Percentiles rank a stretch among this genome's conserved stretches.
Evolutionary conservation across 1,140 invertebrate genomes (phyloP).

Genomic region (Zaprionus inermis): DNA sequence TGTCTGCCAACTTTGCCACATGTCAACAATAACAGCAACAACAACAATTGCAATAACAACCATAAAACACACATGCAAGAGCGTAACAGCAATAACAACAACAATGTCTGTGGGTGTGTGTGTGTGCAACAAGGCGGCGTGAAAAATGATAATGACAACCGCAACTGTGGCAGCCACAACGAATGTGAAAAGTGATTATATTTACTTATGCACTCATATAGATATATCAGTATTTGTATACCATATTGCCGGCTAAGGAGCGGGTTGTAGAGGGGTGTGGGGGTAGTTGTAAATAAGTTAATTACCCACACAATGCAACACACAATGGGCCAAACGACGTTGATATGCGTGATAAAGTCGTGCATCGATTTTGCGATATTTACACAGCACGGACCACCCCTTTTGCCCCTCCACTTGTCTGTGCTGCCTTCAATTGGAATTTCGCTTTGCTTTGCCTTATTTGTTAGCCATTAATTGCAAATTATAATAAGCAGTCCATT

Average conservation of each 20-base stretch:
- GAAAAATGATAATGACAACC: slow-evolving; percentile 76
- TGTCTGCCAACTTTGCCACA: slow-evolving; percentile 21
- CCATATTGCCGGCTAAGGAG: slow-evolving; percentile 1
- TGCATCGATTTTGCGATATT: slow-evolving; percentile 42
- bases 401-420: background rate
- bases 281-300: slow-evolving; percentile 45
- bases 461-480: slow-evolving; percentile 38
- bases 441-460: slow-evolving; percentile 21
- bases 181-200: slow-evolving; percentile 73
- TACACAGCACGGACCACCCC: slow-evolving; percentile 3
- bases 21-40: slow-evolving; percentile 47
- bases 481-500: slow-evolving; percentile 13
- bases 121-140: slow-evolving; percentile 49
- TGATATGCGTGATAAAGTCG: slow-evolving; percentile 35
- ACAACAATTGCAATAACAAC: slow-evolving; percentile 28
- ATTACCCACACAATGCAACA: slow-evolving; percentile 49
- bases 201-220: slow-evolving; percentile 31
- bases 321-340: slow-evolving; percentile 23
- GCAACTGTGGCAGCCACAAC: slow-evolving; percentile 45
- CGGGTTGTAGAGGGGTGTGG: background rate
- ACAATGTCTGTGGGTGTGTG: slow-evolving; percentile 42
- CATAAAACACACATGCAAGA: slow-evolving; percentile 21
- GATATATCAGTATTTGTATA: slow-evolving; percentile 1
- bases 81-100: slow-evolving; percentile 21
- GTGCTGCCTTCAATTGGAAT: background rate